Percentiles rank a stretch among this genome's conserved stretches.
phyloP scores from a whole-genome alignment of 2,888 invertebrate genomes.

The Drosophila ezoana region DNA sequence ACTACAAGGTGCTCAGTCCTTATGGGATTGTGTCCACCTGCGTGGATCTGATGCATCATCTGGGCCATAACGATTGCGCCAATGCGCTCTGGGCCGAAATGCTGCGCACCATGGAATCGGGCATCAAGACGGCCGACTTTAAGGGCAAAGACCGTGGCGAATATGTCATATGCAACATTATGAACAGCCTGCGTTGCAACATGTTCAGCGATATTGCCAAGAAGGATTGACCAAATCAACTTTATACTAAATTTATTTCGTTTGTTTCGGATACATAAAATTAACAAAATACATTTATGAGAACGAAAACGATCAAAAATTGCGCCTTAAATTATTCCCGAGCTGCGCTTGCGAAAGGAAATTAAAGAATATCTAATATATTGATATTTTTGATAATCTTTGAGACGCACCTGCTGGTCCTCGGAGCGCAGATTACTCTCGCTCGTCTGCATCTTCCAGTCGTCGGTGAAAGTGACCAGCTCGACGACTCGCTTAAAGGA shows the following conservation, averaged over 20 bases:
- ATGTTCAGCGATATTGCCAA: slow-evolving; percentile 19
- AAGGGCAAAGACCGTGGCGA: slow-evolving; percentile 65
- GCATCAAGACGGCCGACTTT: slow-evolving; percentile 67
- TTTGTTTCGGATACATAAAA: slow-evolving; percentile 32
- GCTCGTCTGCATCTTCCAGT: slow-evolving; percentile 50
- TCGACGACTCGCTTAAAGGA: slow-evolving; percentile 60
- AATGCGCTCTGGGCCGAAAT: slow-evolving; percentile 56
- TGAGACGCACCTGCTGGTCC: slow-evolving; percentile 64
- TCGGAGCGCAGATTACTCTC: slow-evolving; percentile 50
- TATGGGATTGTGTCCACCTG: slow-evolving; percentile 73
- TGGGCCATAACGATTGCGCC: slow-evolving; percentile 59
- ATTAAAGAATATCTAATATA: not conserved
- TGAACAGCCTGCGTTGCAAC: slow-evolving; percentile 58
- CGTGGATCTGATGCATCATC: slow-evolving; percentile 62
- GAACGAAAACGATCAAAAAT: slow-evolving; percentile 40
- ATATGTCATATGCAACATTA: slow-evolving; percentile 69
- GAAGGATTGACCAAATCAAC: not conserved
- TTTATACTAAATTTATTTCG: slow-evolving; percentile 15
- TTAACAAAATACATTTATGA: slow-evolving; percentile 24
- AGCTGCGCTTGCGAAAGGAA: slow-evolving; percentile 36
- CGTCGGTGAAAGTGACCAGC: slow-evolving; percentile 51
- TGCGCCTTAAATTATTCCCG: slow-evolving; percentile 30
- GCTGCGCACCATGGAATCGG: slow-evolving; percentile 64
- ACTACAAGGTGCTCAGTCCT: slow-evolving; percentile 63
- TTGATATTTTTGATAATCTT: not conserved